Evolutionary conservation across 92 coral and sea anemone species (phyloP), one percentile per base, ranked within the genome.

Genomic region (Heliopora coerulea): DNA sequence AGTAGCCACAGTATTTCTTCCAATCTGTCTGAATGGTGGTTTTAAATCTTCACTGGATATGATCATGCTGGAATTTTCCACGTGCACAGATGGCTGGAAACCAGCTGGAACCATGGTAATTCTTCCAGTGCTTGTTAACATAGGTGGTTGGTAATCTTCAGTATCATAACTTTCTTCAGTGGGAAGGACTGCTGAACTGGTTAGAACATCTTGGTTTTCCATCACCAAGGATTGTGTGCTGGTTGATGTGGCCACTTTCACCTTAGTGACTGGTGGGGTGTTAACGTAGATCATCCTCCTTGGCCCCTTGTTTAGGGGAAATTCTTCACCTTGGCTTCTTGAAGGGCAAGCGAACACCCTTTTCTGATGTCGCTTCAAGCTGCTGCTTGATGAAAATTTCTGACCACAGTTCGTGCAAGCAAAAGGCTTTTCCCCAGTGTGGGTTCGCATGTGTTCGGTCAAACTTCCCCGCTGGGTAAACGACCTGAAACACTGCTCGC

Each of bases 341-440:
- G 77, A 58, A 21, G 31, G 39, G 20, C 77, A 70, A 11, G 62
- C 40, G 11, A 52, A 52, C 18, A 70, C 50, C 21, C 57, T 52
- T 56, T 63, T 34, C n/a, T 70, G 48, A 39, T 70, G 77, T 32
- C 77, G 77, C 12, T 58, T 56, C 30, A 50, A 49, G 35, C 77
- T 70, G 21, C 77, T 70, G 37, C 77, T 70, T 13, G 77, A 70
- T 2, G 77, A 35, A 50, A 70, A 70, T 31, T 70, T 70, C 63
- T 49, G 33, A 26, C 77, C 77, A 54, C 77, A 70, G 57, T 49
- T 70, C 1, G 31, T 29, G n/a, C 77, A 70, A 33, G 31, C 63
- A 23, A 30, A 70, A 18, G 77, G 77, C 21, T 70, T 70, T 28
- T 32, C 17, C 0, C 77, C 77, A 2, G 77, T 70, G 14, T 70